Percentiles rank a stretch among this genome's conserved stretches.
phyloP scores from a whole-genome alignment of 2,888 invertebrate genomes.

The Psylliodes chrysocephalus region DNA sequence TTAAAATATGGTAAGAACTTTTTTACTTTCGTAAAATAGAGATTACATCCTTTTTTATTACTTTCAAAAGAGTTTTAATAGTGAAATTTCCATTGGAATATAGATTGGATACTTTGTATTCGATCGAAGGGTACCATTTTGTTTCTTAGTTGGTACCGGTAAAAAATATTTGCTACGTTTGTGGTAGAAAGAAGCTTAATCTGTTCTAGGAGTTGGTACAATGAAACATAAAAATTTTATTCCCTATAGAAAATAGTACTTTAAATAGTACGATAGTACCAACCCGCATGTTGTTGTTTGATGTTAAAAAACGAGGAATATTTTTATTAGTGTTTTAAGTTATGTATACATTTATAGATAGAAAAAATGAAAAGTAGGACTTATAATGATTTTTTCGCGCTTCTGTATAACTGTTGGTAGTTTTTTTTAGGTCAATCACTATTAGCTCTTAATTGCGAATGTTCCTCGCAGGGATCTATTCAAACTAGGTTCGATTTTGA shows the following conservation, averaged over 20 bases:
- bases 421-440: no score
- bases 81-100: conserved; percentile 12
- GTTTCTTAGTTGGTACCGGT: conserved; percentile 13
- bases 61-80: no score
- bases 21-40: no score
- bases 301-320: neutral
- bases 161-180: conserved; percentile 12
- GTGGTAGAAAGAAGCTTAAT: conserved; percentile 14
- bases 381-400: no score
- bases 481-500: no score
- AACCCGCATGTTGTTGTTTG: neutral
- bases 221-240: conserved; percentile 32
- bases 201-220: conserved; percentile 28
- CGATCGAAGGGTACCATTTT: conserved; percentile 1
- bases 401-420: no score
- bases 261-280: conserved; percentile 4
- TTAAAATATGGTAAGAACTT: no score
- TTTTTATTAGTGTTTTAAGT: neutral
- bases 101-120: conserved; percentile 13
- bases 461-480: no score
- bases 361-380: no score
- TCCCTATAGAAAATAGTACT: conserved; percentile 8
- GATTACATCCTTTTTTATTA: no score
- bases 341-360: neutral
- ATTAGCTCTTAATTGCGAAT: no score